A percentile compares a stretch with the other conserved stretches of the same genome.
phyloP scores from a whole-genome alignment of 2,113 vertebrate species.

The Hippocampus comes region DNA sequence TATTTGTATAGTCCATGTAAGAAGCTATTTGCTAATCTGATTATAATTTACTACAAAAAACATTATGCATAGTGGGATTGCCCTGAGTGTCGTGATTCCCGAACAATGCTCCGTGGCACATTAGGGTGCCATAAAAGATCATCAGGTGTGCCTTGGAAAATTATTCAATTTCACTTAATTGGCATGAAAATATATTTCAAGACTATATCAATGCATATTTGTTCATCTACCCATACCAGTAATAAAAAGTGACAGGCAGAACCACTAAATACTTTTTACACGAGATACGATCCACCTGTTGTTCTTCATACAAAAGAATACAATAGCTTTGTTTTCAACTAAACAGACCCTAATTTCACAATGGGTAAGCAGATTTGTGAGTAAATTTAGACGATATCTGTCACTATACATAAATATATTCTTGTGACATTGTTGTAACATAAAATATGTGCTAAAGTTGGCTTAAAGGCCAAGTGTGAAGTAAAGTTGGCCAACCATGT shows the following conservation, averaged over 20 bases:
- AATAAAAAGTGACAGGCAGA: background rate
- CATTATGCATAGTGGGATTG: background rate
- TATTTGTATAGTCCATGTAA: background rate
- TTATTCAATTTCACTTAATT: background rate
- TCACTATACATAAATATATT: no score
- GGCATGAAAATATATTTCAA: background rate
- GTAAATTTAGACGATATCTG: no score
- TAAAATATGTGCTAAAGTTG: no score
- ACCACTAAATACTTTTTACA: background rate
- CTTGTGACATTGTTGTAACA: no score
- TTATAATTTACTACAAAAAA: background rate
- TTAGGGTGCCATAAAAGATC: background rate
- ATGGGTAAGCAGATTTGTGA: no score
- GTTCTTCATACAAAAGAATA: no score
- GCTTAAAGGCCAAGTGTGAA: no score
- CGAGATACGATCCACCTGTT: no score
- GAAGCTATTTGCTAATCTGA: background rate
- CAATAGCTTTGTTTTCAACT: no score
- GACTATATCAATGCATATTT: background rate
- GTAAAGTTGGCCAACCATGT: no score
- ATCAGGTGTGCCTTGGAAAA: conserved; percentile 1
- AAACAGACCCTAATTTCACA: no score
- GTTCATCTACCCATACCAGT: background rate
- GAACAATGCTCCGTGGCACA: background rate
- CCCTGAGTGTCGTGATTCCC: background rate